Evolutionary conservation across 2,113 vertebrate genomes (phyloP).

Genomic region (Poicephalus gulielmi): DNA sequence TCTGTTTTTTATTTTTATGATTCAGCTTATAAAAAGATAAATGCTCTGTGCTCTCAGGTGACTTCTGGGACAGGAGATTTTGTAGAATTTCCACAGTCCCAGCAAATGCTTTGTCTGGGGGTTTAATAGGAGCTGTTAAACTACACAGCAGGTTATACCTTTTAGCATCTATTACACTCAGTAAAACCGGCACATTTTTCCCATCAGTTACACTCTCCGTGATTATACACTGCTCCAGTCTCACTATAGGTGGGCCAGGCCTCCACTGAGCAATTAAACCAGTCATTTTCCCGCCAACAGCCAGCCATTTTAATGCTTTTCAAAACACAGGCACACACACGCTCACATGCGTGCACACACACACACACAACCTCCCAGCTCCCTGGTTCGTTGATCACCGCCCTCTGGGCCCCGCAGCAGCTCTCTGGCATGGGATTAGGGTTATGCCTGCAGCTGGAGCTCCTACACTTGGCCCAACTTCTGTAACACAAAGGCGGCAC

Average conservation of each 20-base stretch:
- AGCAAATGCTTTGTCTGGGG: slow-evolving; percentile 31
- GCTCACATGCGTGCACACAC: accelerated
- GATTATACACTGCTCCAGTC: slow-evolving; percentile 19
- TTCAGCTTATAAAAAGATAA: slow-evolving; percentile 15
- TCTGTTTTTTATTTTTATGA: not conserved
- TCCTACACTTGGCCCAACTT: not conserved
- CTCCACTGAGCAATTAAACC: slow-evolving; percentile 45
- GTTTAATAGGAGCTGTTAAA: slow-evolving; percentile 60
- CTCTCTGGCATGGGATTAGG: not conserved
- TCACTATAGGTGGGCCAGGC: slow-evolving; percentile 51
- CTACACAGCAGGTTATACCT: slow-evolving; percentile 51
- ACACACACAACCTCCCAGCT: not conserved
- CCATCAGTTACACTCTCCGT: slow-evolving; percentile 38
- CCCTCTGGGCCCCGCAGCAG: accelerated
- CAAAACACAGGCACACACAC: not conserved
- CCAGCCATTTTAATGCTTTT: not conserved
- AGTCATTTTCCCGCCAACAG: slow-evolving; percentile 3
- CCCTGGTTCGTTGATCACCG: accelerated
- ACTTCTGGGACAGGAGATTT: not conserved
- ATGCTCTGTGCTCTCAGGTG: not conserved
- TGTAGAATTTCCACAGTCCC: slow-evolving; percentile 25
- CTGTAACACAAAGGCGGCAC: accelerated
- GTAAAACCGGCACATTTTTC: slow-evolving; percentile 58
- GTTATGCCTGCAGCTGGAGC: not conserved
- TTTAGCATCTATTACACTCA: slow-evolving; percentile 53